phyloP scores from a whole-genome alignment of 2,113 vertebrate genomes.

The Malurus cyaneus region DNA sequence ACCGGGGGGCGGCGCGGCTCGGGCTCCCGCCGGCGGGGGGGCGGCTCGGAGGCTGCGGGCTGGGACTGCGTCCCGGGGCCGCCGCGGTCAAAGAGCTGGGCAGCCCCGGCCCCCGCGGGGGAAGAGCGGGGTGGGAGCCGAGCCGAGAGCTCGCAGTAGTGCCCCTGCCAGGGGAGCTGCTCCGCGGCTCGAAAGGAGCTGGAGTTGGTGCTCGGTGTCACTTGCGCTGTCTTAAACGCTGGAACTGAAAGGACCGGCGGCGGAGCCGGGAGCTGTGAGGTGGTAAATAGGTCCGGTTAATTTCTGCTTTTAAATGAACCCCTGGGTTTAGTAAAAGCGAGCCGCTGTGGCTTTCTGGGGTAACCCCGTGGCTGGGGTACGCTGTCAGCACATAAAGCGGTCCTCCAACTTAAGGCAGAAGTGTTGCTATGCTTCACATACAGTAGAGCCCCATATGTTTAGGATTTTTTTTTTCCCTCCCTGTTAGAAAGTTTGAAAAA shows the following conservation, averaged over 20 bases:
- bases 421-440: slow-evolving; percentile 78
- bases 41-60: background rate
- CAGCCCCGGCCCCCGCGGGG: background rate
- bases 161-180: background rate
- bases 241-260: background rate
- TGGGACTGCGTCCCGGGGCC: background rate
- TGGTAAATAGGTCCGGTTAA: slow-evolving; percentile 18
- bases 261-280: slow-evolving; percentile 21
- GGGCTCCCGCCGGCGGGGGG: background rate
- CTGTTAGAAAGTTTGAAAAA: slow-evolving; percentile 83
- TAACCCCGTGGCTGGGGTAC: slow-evolving; percentile 55
- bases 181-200: background rate
- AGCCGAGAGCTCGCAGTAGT: background rate
- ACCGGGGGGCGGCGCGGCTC: background rate
- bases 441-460: slow-evolving; percentile 81
- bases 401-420: slow-evolving; percentile 72
- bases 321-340: slow-evolving; percentile 44
- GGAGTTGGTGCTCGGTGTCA: background rate
- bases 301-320: slow-evolving; percentile 16
- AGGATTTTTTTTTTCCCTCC: slow-evolving; percentile 67
- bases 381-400: slow-evolving; percentile 61
- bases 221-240: background rate
- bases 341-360: slow-evolving; percentile 35
- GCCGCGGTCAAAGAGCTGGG: background rate
- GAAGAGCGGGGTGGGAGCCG: background rate